These are phyloP conservation scores for Maniola hyperantus DNA, from an alignment of 2,888 invertebrate species.

Conservation along the genomic window DNA sequence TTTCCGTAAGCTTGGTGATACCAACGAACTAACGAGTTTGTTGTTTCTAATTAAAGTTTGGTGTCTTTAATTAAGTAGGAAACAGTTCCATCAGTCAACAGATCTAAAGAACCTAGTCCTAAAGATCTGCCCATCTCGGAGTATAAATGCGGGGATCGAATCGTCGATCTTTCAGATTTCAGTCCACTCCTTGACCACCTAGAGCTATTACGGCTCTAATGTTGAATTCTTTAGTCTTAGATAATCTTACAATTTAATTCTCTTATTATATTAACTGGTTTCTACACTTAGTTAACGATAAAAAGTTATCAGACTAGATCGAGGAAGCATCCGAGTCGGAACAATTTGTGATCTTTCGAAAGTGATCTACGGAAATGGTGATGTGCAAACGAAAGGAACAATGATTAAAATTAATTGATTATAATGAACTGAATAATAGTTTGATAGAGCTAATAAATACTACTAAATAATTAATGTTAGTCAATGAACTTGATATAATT, in stretches of 20 bases:
- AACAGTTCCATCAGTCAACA: too few species aligned
- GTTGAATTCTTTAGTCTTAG: slow-evolving; percentile 11
- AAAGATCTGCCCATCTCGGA: too few species aligned
- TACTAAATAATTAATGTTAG: neutral
- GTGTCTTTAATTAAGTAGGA: too few species aligned
- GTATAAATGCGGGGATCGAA: too few species aligned
- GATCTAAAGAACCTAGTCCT: too few species aligned
- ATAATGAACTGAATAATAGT: neutral
- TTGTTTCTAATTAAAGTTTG: too few species aligned
- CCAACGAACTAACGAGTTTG: too few species aligned
- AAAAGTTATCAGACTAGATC: slow-evolving; percentile 31
- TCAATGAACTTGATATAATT: neutral
- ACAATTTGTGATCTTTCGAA: slow-evolving; percentile 35
- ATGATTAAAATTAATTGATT: neutral
- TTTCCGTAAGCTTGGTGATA: too few species aligned
- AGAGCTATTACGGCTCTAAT: too few species aligned
- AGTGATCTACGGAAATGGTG: slow-evolving; percentile 33
- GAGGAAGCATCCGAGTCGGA: slow-evolving; percentile 18
- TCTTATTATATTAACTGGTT: neutral
- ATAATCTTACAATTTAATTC: slow-evolving; percentile 5
- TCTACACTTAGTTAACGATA: neutral
- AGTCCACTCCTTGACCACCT: too few species aligned
- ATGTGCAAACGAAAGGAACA: slow-evolving; percentile 26
- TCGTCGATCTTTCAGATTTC: too few species aligned
- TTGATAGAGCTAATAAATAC: neutral